Base-by-base conservation (phyloP, 2,888 invertebrate genomes). In the Masnerella sp. region DNA sequence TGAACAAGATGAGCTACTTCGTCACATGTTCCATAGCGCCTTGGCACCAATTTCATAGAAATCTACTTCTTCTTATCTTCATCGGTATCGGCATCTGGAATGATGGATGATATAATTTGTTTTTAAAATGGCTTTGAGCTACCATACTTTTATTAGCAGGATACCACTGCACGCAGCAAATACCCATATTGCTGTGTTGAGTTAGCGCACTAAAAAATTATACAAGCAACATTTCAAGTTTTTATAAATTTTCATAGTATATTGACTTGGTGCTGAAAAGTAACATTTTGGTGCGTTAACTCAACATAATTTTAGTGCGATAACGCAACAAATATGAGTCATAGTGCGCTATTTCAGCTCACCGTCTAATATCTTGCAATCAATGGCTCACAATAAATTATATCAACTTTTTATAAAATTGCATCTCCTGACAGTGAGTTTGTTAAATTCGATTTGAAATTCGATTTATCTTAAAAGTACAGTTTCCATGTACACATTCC, bases 1-100 rank as follows among this genome's bases (percentile, higher is more conserved):
- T 80, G 77, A 8, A 79, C 69, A 18, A 80, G 38, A 40, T 80
- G 81, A 9, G 82, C 79, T 9, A 82, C 68, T 52, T 82, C 81
- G 7, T 81, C 79, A 14, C 61, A 51, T 0, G 34, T 56, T 9
- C 75, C 80, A 1, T 22, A 62, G 4, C 81, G 75, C 8, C 78
- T 79, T 4, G 79, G 79, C 0, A 69, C 59, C 3, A 80, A 30
- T 4, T 56, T 74, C 62, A 77, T 75, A 0, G 17, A 20, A 1
- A 64, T 40, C 45, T 12, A 36, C 0, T 28, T 12, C 9, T 67
- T 47, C 8, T 17, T 61, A 0, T 38, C 56, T 4, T 75, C 65
- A 1, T 43, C 17, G 11, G 25, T 7, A 40, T 14, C 8, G 5
- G 7, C 7, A 28, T 8, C 54, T 61, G 12, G 5, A 43, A 47